phyloP scores from a whole-genome alignment of 2,888 invertebrate species.

The Isoperla grammatica region DNA sequence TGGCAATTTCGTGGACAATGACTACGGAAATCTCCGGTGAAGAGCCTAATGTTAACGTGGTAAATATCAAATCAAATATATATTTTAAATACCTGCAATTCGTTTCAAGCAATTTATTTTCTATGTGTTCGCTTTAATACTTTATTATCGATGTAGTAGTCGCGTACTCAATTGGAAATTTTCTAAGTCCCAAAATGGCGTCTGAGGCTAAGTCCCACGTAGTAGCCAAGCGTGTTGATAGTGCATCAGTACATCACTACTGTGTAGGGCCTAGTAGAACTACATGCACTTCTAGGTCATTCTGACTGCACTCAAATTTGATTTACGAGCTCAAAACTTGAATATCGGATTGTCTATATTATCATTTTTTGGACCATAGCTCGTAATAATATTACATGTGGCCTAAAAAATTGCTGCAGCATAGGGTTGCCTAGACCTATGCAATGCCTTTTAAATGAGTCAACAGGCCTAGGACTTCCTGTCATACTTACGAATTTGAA shows the following conservation, averaged over 20 bases:
- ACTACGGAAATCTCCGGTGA: constrained; percentile 58
- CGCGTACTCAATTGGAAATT: constrained; percentile 45
- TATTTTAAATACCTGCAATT: constrained; percentile 23
- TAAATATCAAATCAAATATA: constrained; percentile 47
- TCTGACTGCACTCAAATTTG: no score
- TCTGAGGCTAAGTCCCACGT: constrained; percentile 63
- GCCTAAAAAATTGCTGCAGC: constrained; percentile 1
- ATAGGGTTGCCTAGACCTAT: neutral
- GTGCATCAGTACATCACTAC: neutral
- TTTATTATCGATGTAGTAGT: neutral
- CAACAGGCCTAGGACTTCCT: no score
- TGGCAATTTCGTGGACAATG: constrained; percentile 46
- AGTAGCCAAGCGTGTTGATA: constrained; percentile 44
- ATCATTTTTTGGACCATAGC: no score
- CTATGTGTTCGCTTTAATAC: constrained; percentile 2
- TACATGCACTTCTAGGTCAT: no score
- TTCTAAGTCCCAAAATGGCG: constrained; percentile 87
- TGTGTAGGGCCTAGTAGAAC: no score
- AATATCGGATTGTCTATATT: no score
- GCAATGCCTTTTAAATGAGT: neutral
- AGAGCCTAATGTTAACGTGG: constrained; percentile 53
- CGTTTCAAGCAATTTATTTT: constrained; percentile 17
- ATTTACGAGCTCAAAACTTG: no score
- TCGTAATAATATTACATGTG: no score
- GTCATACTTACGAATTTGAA: constrained; percentile 6